Conservation (phyloP, 2,888 invertebrate species). For the Pemphredon lugubris region DNA sequence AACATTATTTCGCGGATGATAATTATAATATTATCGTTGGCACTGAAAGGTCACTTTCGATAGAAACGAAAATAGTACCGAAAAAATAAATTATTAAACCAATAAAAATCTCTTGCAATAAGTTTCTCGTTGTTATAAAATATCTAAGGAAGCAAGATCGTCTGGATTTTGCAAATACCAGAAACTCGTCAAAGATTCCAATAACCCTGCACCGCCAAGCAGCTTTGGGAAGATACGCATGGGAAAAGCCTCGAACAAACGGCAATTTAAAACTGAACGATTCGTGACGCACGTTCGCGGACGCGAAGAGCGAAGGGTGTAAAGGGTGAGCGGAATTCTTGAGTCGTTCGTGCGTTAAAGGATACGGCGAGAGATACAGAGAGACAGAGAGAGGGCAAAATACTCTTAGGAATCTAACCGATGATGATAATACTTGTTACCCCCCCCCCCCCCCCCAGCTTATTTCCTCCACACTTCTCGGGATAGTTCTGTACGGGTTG, state of each 20-base stretch:
- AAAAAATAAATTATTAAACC: too few relatives aligned
- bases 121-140: too few relatives aligned
- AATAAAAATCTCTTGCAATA: too few relatives aligned
- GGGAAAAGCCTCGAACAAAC: neutral
- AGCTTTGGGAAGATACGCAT: neutral
- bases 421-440: conserved; percentile 33
- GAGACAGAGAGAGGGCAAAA: conserved; percentile 14
- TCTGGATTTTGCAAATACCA: neutral
- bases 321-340: conserved; percentile 32
- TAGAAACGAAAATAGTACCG: too few relatives aligned
- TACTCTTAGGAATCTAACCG: conserved; percentile 26
- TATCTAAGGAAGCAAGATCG: too few relatives aligned
- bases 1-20: too few relatives aligned
- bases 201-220: neutral
- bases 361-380: conserved; percentile 10
- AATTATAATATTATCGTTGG: too few relatives aligned
- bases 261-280: conserved; percentile 14
- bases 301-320: neutral
- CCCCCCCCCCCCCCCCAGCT: conserved; percentile 20
- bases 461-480: neutral
- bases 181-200: neutral
- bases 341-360: conserved; percentile 39
- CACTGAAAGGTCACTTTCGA: too few relatives aligned
- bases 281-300: conserved; percentile 1
- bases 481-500: neutral